Base-by-base conservation (phyloP, 1,140 invertebrate species). In the Pseudomyrmex dendroicus region DNA sequence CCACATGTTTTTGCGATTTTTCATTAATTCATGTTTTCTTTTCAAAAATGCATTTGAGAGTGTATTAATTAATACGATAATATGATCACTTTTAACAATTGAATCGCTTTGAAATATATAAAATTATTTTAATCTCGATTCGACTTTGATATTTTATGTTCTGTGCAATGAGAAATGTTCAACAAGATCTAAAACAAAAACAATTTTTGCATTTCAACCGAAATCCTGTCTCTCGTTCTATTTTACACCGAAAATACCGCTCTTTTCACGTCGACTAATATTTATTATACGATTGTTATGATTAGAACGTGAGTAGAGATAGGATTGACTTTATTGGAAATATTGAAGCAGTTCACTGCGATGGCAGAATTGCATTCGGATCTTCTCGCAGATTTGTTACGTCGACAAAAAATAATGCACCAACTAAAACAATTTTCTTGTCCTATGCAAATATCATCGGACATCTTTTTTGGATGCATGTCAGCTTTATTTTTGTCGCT, bases 221-320 rank as follows among this genome's bases (percentile, higher is more conserved):
- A 2, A 56, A 66, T 52, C 44, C 56, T 13, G 35, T 56, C n/a
- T 5, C 10, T 8, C 2, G 10, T 22, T 2, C 7, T 46, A 20
- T 68, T 68, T 44, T 46, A n/a, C 35, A 1, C 10, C 9, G 13
- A 1, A 48, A 59, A 72, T 72, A 72, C 2, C 2, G n/a, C 10
- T 59, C 13, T 12, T 15, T 17, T 20, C 2, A 10, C 50, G n/a
- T 20, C 2, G 22, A 13, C 50, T 54, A 80, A 80, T 80, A 80
- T 80, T 61, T 80, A 80, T 76, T 66, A 66, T 52, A 54, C 73
- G n/a, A 48, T 63, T 48, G 76, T 80, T 80, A 59, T 80, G 66
- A 80, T 80, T 72, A 72, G 10, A 56, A 59, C 44, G 15, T 25
- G 54, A 48, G 59, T 44, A 15, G 35, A 20, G 17, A 57, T 25